Conservation (phyloP, 2,113 vertebrate genomes). For the Nerophis ophidion region DNA sequence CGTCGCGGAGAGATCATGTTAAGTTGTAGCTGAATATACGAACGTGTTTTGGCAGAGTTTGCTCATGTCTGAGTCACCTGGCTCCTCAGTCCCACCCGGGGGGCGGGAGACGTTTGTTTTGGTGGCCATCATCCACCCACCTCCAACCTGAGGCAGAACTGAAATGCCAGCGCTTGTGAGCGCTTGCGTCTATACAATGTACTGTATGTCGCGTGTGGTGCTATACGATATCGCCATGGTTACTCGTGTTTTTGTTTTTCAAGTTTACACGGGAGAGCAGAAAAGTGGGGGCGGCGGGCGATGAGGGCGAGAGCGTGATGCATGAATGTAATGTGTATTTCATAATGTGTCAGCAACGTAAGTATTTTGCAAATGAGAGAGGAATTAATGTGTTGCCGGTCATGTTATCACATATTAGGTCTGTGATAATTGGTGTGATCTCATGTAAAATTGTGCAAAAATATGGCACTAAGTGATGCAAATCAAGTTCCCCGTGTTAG, state of each 20-base stretch:
- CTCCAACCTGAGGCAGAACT: conserved; percentile 24
- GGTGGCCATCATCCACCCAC: conserved; percentile 28
- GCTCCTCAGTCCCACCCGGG: conserved; percentile 10
- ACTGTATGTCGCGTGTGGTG: conserved; percentile 1
- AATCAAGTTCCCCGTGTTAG: neutral
- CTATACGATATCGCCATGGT: conserved; percentile 47
- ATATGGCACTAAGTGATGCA: neutral
- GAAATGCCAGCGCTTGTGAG: conserved; percentile 33
- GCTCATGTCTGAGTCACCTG: conserved; percentile 53
- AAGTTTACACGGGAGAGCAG: conserved; percentile 21
- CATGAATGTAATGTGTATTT: neutral
- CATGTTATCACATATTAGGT: neutral
- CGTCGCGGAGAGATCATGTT: conserved; percentile 33
- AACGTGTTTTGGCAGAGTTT: conserved; percentile 38
- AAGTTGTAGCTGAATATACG: conserved; percentile 29
- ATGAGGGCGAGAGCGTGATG: conserved; percentile 9
- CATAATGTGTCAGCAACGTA: conserved; percentile 1
- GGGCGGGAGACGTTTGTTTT: conserved; percentile 3
- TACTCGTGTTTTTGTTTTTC: conserved; percentile 34
- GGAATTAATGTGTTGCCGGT: neutral
- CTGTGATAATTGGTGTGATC: neutral
- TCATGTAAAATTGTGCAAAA: neutral
- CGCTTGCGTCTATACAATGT: neutral
- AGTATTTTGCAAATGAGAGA: neutral
- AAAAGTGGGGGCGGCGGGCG: conserved; percentile 16